Base-by-base conservation (phyloP, 2,797 vertebrate genomes). In the Spizella passerina region DNA sequence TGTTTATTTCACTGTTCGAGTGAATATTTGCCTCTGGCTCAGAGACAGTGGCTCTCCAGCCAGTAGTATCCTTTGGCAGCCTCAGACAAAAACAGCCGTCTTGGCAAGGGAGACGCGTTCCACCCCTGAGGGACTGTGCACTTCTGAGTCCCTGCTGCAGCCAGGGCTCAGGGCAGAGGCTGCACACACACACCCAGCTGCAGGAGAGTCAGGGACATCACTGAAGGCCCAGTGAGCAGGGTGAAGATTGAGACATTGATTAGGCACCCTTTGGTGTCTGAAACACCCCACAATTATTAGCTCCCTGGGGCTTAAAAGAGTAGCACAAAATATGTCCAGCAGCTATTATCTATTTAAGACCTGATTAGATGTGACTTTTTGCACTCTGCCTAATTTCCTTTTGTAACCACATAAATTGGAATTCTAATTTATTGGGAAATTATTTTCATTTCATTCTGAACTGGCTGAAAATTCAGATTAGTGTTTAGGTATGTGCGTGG, bases 1-100 rank as follows among this genome's bases (percentile, higher is more conserved):
- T 85, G 64, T 93, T 96, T 97, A 70, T 97, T 91, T 93, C 69
- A 75, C 76, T 90, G 66, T 86, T 70, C 19, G 50, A 82, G 76
- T 36, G 78, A 92, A 56, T 72, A 53, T 88, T 87, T 86, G 65
- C 61, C 44, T 38, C 38, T 83, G 53, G 66, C 82, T 96, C 80
- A 41, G 72, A 82, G 23, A 72, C 12, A 79, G 55, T 34, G 44
- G 50, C 56, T 86, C 59, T 91, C 88, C 57, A 88, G 46, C 64
- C 80, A 64, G 88, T 43, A 55, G 84, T 63, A 71, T 88, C 82
- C 71, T 71, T 81, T 95, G 93, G 86, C 92, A 93, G 82, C 18
- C 44, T 82, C 53, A 73, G 68, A 84, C 65, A 72, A 82, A 85
- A 87, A 23, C 72, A 72, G 76, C 21, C 19, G 88, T 93, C 90